Base-by-base conservation (phyloP, 2,888 invertebrate genomes). In the Drosophila prostipennis region DNA sequence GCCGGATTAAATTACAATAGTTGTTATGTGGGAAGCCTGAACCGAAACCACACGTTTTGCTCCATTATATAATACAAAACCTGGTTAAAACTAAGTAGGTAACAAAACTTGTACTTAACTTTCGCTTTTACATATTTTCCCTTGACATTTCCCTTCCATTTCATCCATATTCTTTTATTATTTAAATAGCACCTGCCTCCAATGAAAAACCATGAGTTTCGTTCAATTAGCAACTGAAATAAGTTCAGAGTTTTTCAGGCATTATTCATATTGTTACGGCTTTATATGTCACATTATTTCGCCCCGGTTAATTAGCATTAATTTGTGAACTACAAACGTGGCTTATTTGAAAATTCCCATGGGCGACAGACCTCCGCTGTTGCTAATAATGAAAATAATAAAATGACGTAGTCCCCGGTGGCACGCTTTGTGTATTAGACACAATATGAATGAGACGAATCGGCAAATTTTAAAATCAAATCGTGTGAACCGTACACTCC, bases 1-100 rank as follows among this genome's bases (percentile, higher is more conserved):
- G 45, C 26, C 34, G 34, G 19, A 42, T 60, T 64, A 54, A 53
- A 49, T 45, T 67, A 56, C 53, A 76, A 60, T 64, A 59, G 60
- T 67, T 64, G 32, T 59, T 56, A 42, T 54, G 23, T 60, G 40
- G 23, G 46, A 63, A 53, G 46, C 37, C 57, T 40, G 39, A 70
- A 58, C 53, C 53, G 26, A 42, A 59, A 46, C 16, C 16, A 40
- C 54, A 61, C 36, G 54, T 46, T 40, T 6, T 13, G 6, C 2
- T 40, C 13, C 32, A 34, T 53, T 53, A 45, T 26, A 29, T 40
- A 37, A 45, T n/a, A 11, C 4, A 11, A 36, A 49, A 46, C 46
- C 32, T 46, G 19, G 4, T 14, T 13, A 6, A 13, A 34, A 13
- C 10, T 34, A 32, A 46, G 14, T 13, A 46, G 10, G n/a, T n/a